Percentiles rank a stretch among this genome's conserved stretches.
Evolutionary conservation across 2,797 vertebrate genomes (phyloP).

Genomic region (Spondyliosoma cantharus): DNA sequence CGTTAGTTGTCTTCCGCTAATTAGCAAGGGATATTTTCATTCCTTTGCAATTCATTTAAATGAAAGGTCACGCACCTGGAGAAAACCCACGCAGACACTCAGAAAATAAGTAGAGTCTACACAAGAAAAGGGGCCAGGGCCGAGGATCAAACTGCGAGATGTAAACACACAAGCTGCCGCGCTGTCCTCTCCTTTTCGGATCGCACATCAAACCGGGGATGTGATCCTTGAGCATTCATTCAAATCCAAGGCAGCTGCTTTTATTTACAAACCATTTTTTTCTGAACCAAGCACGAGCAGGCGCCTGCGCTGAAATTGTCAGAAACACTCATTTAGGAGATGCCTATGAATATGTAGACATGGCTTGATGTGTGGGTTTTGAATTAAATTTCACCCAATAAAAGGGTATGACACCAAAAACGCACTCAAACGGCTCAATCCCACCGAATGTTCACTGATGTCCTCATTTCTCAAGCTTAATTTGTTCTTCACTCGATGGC

Average conservation of each 20-base stretch:
- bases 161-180: neutral
- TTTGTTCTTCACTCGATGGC: constrained; percentile 63
- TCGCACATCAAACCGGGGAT: constrained; percentile 49
- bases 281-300: constrained; percentile 13
- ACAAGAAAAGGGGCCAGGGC: constrained; percentile 6
- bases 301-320: constrained; percentile 12
- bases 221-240: constrained; percentile 46
- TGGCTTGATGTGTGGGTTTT: constrained; percentile 24
- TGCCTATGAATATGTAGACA: constrained; percentile 15
- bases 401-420: constrained; percentile 42
- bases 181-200: constrained; percentile 37
- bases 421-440: constrained; percentile 25
- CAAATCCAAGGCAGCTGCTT: constrained; percentile 36
- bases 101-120: constrained; percentile 17
- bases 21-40: constrained; percentile 36
- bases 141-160: constrained; percentile 30
- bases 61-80: constrained; percentile 45
- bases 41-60: constrained; percentile 33
- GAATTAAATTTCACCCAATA: constrained; percentile 38
- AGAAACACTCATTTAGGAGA: constrained; percentile 33
- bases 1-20: constrained; percentile 35
- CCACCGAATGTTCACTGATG: constrained; percentile 49
- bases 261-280: constrained; percentile 59
- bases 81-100: constrained; percentile 39
- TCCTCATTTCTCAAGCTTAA: constrained; percentile 65